Percentiles rank a stretch among this genome's conserved stretches.
Evolutionary conservation across 2,113 vertebrate genomes (phyloP).

Genomic region (Pelecanus crispus): DNA sequence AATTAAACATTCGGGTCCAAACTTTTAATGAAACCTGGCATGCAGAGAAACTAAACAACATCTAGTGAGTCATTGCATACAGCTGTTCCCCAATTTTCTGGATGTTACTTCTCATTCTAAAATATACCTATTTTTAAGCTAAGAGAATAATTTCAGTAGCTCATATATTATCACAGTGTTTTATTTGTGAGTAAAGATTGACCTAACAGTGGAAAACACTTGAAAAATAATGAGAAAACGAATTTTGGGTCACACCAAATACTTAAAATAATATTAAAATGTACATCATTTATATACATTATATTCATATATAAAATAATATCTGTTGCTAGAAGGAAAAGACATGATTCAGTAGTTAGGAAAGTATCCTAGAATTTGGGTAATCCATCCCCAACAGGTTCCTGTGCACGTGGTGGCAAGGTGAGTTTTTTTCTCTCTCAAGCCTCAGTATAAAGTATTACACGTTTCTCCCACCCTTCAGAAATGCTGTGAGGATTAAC

Average conservation of each 20-base stretch:
- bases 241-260: neutral
- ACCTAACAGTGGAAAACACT: neutral
- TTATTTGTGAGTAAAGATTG: neutral
- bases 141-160: neutral
- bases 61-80: neutral
- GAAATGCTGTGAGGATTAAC: neutral
- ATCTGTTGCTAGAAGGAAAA: neutral
- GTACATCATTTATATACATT: neutral
- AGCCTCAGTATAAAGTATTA: neutral
- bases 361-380: neutral
- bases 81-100: neutral
- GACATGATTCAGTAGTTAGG: neutral
- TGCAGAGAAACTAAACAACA: neutral
- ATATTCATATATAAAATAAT: neutral
- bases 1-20: neutral
- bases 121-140: neutral
- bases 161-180: neutral
- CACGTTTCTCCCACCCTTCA: neutral
- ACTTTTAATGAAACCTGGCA: neutral
- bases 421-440: neutral
- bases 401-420: neutral
- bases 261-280: neutral
- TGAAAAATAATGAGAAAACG: neutral
- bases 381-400: neutral
- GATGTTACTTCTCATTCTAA: neutral